Conservation (phyloP, 2,113 vertebrate genomes). For the Cichladusa arquata region DNA sequence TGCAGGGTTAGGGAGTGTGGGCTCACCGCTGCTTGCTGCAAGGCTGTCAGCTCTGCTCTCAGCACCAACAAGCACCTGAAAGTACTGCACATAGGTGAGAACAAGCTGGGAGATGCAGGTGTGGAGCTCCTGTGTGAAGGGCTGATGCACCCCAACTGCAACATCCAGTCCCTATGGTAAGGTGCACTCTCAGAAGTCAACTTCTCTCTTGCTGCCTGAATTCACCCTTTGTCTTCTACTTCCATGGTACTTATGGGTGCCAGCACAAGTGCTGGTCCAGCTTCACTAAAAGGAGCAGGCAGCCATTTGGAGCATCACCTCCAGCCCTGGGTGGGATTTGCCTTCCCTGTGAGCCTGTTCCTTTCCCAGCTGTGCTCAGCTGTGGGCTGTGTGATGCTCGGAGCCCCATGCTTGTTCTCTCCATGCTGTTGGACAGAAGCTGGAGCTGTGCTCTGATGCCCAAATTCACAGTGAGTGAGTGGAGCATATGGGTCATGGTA, state of each 20-base stretch:
- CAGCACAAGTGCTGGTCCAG: background rate
- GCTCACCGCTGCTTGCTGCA: constrained; percentile 64
- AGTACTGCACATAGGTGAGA: constrained; percentile 69
- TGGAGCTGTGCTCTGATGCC: rapidly evolving
- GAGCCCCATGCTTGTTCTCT: rapidly evolving
- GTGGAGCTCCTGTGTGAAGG: constrained; percentile 55
- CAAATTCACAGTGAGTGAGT: background rate
- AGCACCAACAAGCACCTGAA: constrained; percentile 36
- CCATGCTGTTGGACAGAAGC: background rate
- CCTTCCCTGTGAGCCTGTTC: background rate
- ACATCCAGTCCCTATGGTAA: constrained; percentile 69
- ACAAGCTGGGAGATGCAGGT: constrained; percentile 61
- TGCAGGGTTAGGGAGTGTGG: constrained; percentile 69
- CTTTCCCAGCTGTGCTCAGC: background rate
- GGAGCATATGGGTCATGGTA: background rate
- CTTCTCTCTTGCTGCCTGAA: background rate
- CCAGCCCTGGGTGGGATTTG: background rate
- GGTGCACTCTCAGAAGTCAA: background rate
- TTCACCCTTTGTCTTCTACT: background rate
- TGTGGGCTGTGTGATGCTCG: background rate
- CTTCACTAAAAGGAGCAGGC: background rate
- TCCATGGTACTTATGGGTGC: background rate
- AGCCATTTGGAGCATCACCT: background rate
- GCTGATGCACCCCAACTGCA: constrained; percentile 46
- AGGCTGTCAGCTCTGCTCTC: constrained; percentile 43